Conservation (phyloP, 92 coral and sea anemone species). For the Palythoa grandiflora region DNA sequence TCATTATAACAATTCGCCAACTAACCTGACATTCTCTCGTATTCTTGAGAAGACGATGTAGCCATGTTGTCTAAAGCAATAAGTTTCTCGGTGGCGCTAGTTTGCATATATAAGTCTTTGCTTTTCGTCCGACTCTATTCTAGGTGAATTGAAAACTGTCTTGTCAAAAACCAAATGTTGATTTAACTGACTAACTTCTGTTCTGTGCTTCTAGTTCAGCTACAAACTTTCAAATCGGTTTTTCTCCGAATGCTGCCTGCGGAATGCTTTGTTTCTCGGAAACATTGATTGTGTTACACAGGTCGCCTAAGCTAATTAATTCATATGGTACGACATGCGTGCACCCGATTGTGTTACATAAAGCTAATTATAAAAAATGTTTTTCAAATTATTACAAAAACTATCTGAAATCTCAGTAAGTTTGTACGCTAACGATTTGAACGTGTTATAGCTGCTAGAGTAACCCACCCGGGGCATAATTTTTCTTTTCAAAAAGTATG, state of each 20-base stretch:
- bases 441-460: too few relatives aligned
- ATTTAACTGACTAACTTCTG: background rate
- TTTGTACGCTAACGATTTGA: too few relatives aligned
- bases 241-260: background rate
- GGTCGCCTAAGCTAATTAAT: too few relatives aligned
- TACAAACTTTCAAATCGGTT: background rate
- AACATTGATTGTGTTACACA: background rate
- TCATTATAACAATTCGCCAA: background rate
- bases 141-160: background rate
- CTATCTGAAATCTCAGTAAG: too few relatives aligned
- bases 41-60: too few relatives aligned
- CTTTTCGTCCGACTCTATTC: background rate
- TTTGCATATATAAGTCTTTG: background rate
- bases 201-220: background rate
- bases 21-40: constrained; percentile 27
- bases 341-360: too few relatives aligned
- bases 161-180: background rate
- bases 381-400: too few relatives aligned
- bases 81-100: constrained; percentile 14
- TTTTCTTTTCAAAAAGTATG: too few relatives aligned
- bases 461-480: too few relatives aligned
- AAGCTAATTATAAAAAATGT: too few relatives aligned
- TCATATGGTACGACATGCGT: too few relatives aligned
- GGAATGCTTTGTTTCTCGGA: background rate
- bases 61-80: constrained; percentile 15